Percentiles rank a stretch among this genome's conserved stretches.
Evolutionary conservation across 2,888 invertebrate genomes (phyloP).

Genomic region (Ophraella communa): DNA sequence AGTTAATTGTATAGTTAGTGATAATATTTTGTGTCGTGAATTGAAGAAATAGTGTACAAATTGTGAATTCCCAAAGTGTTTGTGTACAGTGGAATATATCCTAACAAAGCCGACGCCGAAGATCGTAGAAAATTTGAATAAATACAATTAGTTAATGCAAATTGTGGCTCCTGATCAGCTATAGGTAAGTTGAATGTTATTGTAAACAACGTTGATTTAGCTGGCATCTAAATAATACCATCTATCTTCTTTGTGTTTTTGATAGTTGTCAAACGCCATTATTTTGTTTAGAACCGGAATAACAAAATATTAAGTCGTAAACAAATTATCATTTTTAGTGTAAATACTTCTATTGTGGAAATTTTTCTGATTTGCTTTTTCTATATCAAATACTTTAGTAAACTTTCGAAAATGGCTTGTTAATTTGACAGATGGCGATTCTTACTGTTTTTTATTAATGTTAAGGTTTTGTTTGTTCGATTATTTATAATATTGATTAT

Average conservation of each 20-base stretch:
- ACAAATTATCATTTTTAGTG: conserved; percentile 49
- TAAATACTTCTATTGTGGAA: background rate
- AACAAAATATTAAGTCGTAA: conserved; percentile 59
- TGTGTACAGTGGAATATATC: conserved; percentile 67
- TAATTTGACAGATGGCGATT: conserved; percentile 36
- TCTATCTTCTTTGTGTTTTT: conserved; percentile 62
- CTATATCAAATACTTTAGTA: background rate
- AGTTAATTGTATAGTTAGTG: conserved; percentile 77
- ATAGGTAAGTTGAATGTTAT: conserved; percentile 51
- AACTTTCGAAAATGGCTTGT: background rate
- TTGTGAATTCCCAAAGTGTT: conserved; percentile 65
- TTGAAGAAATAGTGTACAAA: conserved; percentile 63
- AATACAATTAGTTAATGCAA: conserved; percentile 58
- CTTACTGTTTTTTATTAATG: conserved; percentile 29
- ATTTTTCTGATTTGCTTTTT: background rate
- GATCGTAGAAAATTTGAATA: conserved; percentile 60
- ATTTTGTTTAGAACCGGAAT: conserved; percentile 61
- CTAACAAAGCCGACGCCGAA: conserved; percentile 67
- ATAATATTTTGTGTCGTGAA: conserved; percentile 68
- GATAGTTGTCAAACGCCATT: conserved; percentile 62
- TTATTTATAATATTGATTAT: conserved; percentile 30
- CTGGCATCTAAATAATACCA: conserved; percentile 7
- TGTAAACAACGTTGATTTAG: background rate
- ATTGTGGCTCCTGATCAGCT: conserved; percentile 49
- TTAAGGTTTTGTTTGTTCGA: conserved; percentile 23